Evolutionary conservation across 2,113 vertebrate species (phyloP).

Genomic region (Verasper variegatus): DNA sequence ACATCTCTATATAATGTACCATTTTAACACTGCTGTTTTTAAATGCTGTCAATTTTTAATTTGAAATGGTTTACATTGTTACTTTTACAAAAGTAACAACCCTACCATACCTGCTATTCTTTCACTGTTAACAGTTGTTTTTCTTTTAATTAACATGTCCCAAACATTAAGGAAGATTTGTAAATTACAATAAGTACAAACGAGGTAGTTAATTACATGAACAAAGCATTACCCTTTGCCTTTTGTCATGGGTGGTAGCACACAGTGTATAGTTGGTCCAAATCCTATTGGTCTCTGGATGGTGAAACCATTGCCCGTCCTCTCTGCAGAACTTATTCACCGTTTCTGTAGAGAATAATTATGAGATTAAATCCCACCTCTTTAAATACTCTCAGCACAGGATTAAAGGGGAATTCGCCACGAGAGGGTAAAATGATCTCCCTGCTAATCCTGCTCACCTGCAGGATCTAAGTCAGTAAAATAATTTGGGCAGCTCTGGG

Average conservation of each 20-base stretch:
- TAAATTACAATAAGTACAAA: not conserved
- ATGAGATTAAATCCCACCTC: not conserved
- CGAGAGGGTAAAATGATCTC: not conserved
- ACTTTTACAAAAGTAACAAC: too few relatives aligned
- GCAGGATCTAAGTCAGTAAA: slow-evolving; percentile 18
- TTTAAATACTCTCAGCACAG: not conserved
- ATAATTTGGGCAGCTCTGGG: slow-evolving; percentile 65
- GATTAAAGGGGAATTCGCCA: not conserved
- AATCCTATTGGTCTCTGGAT: slow-evolving; percentile 32
- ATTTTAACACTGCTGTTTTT: too few relatives aligned
- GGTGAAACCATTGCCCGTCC: slow-evolving; percentile 62
- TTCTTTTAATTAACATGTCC: too few relatives aligned
- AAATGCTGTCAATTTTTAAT: too few relatives aligned
- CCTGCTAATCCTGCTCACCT: slow-evolving; percentile 29
- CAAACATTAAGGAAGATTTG: too few relatives aligned
- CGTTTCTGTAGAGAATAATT: slow-evolving; percentile 40
- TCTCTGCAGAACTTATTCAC: slow-evolving; percentile 58
- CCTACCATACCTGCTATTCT: too few relatives aligned
- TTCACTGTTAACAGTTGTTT: too few relatives aligned
- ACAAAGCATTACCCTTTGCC: slow-evolving; percentile 23
- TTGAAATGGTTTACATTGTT: too few relatives aligned
- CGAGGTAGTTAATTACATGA: not conserved
- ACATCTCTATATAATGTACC: too few relatives aligned
- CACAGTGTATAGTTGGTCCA: slow-evolving; percentile 67
- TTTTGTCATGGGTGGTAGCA: slow-evolving; percentile 33